phyloP scores from a whole-genome alignment of 2,113 vertebrate species.

The Herpetotheres cachinnans region DNA sequence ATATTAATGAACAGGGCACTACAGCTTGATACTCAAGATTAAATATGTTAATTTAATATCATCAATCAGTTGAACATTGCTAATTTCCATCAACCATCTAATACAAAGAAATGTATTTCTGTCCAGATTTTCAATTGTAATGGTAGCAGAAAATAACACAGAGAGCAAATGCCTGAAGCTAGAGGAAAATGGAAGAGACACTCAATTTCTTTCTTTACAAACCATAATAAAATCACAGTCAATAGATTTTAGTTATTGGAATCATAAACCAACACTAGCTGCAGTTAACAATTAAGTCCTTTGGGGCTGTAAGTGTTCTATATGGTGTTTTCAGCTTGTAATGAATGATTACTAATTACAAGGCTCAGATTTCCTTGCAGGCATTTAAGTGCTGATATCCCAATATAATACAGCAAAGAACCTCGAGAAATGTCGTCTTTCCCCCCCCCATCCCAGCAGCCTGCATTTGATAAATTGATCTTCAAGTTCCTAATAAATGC shows the following conservation, averaged over 20 bases:
- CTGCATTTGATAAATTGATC: constrained; percentile 27
- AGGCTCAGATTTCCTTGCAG: constrained; percentile 3
- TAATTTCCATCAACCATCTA: neutral
- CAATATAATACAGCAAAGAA: neutral
- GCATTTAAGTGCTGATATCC: neutral
- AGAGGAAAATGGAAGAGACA: constrained; percentile 3
- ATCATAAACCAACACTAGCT: constrained; percentile 20
- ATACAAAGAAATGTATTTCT: neutral
- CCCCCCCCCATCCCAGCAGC: neutral
- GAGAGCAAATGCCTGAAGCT: neutral
- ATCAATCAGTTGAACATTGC: neutral
- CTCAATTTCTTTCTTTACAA: constrained; percentile 20
- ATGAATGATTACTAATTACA: constrained; percentile 46
- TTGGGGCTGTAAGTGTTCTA: neutral
- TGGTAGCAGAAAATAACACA: constrained; percentile 25
- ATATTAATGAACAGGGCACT: constrained; percentile 46
- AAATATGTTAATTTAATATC: constrained; percentile 39
- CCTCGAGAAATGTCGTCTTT: neutral
- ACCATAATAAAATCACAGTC: constrained; percentile 57
- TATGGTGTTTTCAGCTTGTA: constrained; percentile 5
- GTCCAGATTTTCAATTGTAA: constrained; percentile 11
- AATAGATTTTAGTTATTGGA: constrained; percentile 58
- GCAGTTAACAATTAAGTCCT: constrained; percentile 32
- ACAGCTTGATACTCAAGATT: constrained; percentile 42
- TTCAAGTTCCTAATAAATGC: neutral